These are phyloP conservation scores for Papilio glaucus DNA, from an alignment of 1,140 invertebrate species.

Conservation along the genomic window DNA sequence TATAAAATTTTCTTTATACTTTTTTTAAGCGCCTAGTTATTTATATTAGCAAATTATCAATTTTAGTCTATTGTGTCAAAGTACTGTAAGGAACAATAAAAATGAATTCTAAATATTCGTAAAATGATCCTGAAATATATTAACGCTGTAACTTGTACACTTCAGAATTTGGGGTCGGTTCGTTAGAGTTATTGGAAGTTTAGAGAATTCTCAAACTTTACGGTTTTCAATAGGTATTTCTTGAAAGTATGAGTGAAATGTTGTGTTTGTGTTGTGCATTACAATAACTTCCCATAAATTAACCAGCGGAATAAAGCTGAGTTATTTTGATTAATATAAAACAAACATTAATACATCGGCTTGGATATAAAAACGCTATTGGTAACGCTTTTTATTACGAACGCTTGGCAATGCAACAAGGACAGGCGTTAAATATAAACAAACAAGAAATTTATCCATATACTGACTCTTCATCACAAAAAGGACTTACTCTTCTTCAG, in stretches of 20 bases:
- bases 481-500: too few species aligned
- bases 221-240: neutral
- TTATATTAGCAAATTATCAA: neutral
- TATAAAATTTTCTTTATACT: neutral
- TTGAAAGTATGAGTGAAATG: neutral
- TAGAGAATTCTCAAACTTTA: neutral
- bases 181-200: neutral
- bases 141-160: neutral
- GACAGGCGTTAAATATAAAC: too few species aligned
- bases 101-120: neutral
- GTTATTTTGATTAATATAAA: neutral
- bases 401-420: too few species aligned
- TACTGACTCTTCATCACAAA: too few species aligned
- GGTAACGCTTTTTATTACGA: too few species aligned
- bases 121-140: neutral
- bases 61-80: neutral
- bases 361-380: neutral
- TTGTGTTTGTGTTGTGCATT: too few species aligned
- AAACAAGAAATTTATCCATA: too few species aligned
- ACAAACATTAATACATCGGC: neutral
- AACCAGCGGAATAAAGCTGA: neutral
- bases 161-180: neutral
- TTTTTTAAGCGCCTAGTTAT: neutral
- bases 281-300: neutral
- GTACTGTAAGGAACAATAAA: neutral